Evolutionary conservation across 2,797 vertebrate species (phyloP), one percentile per base, ranked within the genome.

Genomic region (Pelodytes ibericus): DNA sequence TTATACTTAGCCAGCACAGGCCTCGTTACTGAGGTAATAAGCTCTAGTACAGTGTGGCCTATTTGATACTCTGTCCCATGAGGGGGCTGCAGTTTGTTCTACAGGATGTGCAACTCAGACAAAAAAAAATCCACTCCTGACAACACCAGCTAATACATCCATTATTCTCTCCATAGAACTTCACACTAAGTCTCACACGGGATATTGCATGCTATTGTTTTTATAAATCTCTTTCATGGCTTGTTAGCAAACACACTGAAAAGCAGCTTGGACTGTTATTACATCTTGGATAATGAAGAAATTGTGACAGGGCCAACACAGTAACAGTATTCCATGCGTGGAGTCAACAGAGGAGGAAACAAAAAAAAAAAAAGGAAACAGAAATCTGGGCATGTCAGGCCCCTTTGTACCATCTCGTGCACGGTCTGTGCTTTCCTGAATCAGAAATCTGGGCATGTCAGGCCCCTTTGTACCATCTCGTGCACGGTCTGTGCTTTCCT

Each of bases 141-240:
- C 84, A 81, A 71, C 80, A 84, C 77, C 82, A 83, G 86, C 88
- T 87, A 89, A 83, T 81, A 30, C 69, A 83, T 80, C 87, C 84
- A 85, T 91, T 90, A 87, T 90, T 81, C 87, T 84, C 86, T 82
- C 89, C 82, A 69, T 81, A 75, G 72, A 84, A 86, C 83, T 87
- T 81, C 84, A n/a, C 83, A 84, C 83, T 88, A 89, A 90, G n/a
- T 87, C 90, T 90, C 90, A 85, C 76, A 75, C 86, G 82, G 84
- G 66, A 86, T 80, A 92, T 88, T 91, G 91, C 81, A 72, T 79
- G 75, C 86, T 85, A 88, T 92, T 92, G 91, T 94, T 86, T 83
- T 80, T 3, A 3, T 83, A 88, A 92, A 89, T 83, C 88, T 85
- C 85, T 92, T 92, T 92, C 90, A 90, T 77, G 84, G 87, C 85